Evolutionary conservation across 2,888 invertebrate genomes (phyloP), one percentile per base, ranked within the genome.

Genomic region (Fragum whitleyi): DNA sequence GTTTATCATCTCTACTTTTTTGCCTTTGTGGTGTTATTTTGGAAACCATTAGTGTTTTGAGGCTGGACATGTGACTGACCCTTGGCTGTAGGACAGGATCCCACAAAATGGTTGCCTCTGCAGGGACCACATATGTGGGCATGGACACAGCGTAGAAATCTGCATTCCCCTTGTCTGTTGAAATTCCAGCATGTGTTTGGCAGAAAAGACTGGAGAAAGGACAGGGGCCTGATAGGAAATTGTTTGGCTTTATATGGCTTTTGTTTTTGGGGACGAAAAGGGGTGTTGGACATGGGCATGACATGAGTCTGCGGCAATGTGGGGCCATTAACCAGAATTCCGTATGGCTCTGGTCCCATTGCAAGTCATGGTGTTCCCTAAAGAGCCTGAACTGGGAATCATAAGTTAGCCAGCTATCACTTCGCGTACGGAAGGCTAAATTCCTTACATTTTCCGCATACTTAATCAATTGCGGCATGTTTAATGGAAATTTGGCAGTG

Each of bases 41-140:
- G 61, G 21, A 11, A 19, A 26, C 11, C 3, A 7, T 7, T 11
- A 11, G n/a, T 5, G 23, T 6, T 7, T 26, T 7, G 65, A 68
- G 65, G 29, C 0, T 29, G 7, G 5, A 32, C 9, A 7, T 23
- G 11, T n/a, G n/a, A n/a, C n/a, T n/a, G n/a, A n/a, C n/a, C n/a
- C n/a, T n/a, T n/a, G n/a, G n/a, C n/a, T n/a, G n/a, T n/a, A 3
- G 55, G 29, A 23, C 73, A 77, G 59, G n/a, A 47, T 16, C 21
- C 23, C 21, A 73, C 72, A 47, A 23, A 19, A 51, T 77, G 77
- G 3, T 62, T 11, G 7, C 77, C 77, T 14, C 39, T 32, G 47
- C 77, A 77, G 57, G 16, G 55, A 21, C 77, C 72, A 47, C 72
- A 77, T n/a, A 72, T 26, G 57, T 72, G 77, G 23, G 55, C 72